Conservation (phyloP, 1,140 invertebrate genomes). For the Apis cerana region DNA sequence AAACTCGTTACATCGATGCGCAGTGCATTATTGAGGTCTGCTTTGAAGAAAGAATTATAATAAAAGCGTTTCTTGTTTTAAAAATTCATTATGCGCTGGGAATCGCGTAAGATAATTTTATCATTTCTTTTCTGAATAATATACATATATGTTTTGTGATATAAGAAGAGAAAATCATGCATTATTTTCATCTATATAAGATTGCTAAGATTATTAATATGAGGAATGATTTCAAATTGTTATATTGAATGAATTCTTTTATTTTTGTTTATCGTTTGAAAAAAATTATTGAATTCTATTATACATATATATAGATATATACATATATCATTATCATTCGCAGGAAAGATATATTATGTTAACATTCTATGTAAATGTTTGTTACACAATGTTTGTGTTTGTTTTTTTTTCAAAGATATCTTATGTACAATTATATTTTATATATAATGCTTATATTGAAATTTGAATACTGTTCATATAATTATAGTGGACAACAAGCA, state of each 20-base stretch:
- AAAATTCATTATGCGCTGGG: not conserved
- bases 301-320: not conserved
- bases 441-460: conserved; percentile 7
- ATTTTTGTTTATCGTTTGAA: not conserved
- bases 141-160: not conserved
- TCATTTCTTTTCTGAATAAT: not conserved
- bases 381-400: conserved; percentile 23
- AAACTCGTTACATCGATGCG: conserved; percentile 80
- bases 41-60: conserved; percentile 71
- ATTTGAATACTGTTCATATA: not conserved
- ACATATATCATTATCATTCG: not conserved
- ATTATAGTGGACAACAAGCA: not conserved
- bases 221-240: not conserved
- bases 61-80: conserved; percentile 6
- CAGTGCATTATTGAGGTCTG: conserved; percentile 76
- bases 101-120: not conserved
- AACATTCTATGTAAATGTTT: conserved; percentile 22
- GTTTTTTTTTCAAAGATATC: not conserved
- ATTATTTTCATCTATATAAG: not conserved
- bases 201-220: not conserved
- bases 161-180: not conserved
- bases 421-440: conserved; percentile 11
- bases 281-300: not conserved
- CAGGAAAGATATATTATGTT: conserved; percentile 2
- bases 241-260: not conserved